Evolutionary conservation across 1,140 invertebrate species (phyloP), one percentile per base, ranked within the genome.

Genomic region (Nasonia longicornis): DNA sequence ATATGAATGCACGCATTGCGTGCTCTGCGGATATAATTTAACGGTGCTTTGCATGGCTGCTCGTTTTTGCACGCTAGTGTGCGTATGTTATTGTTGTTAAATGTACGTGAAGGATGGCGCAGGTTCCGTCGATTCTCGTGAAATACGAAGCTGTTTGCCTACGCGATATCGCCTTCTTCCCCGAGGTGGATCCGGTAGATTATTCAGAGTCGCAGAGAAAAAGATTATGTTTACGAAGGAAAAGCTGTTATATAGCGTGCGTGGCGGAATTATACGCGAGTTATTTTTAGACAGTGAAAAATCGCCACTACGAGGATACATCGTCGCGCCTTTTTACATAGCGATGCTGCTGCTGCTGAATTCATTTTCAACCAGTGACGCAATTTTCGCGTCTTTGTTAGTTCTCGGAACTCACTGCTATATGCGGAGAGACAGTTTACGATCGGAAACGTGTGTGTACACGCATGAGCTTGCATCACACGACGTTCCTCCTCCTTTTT

Each of bases 1-100:
- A 74, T 80, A 80, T 80, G 38, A 73, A 73, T 80, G 42, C 69
- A 66, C 35, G 26, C 11, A 70, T 77, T 45, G 64, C 8, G 66
- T 14, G 66, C 7, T 42, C 14, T 6, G 31, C 16, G n/a, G 52
- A 12, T 45, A 12, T 45, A 79, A 79, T 71, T 79, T 79, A 48
- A 70, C 69, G 69, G n/a, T 20, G 10, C 14, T 79, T 38, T 63
- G 29, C 45, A 20, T 14, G 35, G 2, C 64, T 31, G 22, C 11
- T 64, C 26, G 26, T 66, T 66, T 66, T 66, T 66, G n/a, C 64
- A n/a, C 22, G n/a, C 64, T n/a, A 7, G 64, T 64, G 16, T 64
- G 58, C 14, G n/a, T n/a, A 16, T 64, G 58, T 20, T 7, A 14
- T 64, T n/a, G 58, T 64, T 7, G 12, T 7, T 64, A 64, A 16